Base-by-base conservation (phyloP, 2,113 vertebrate species). In the Poicephalus gulielmi region DNA sequence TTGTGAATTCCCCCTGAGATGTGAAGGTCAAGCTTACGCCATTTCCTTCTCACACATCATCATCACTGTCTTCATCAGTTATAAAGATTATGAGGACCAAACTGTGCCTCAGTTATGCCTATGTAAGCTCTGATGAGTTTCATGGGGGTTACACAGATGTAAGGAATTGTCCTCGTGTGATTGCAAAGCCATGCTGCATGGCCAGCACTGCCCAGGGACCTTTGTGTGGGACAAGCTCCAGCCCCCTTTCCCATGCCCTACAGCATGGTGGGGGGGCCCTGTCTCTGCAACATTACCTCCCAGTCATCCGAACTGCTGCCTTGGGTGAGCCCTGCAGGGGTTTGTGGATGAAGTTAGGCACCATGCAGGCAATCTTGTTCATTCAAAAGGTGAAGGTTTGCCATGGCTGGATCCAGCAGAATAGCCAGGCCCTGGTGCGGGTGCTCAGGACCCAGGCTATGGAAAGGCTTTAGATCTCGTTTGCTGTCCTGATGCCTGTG, bases 31-130 rank as follows among this genome's bases (percentile, higher is more conserved):
- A 94, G 49, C 77, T 97, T 87, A 92, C 1, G 24, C 78, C 96
- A 89, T 96, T 96, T 97, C 95, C 94, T 95, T 84, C 96, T 97
- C 95, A 94, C 95, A 96, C 95, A 96, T 97, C 96, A 96, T 96
- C 94, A 94, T 90, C 74, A 84, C 83, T 6, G 3, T 92, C 90
- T 86, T 80, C 85, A 88, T 74, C 88, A 92, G 92, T 85, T 93
- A 91, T 84, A 96, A 90, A 88, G 85, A 84, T 82, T 90, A 69
- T 73, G 66, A 86, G 57, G 69, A 70, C 77, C 86, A 82, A 96
- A 83, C 53, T 66, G 83, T 49, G 44, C 81, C 80, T 95, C 63
- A 43, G 66, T 82, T 88, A 83, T 18, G 67, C 70, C 83, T 88
- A 5, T 71, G 85, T 55, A 94, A 84, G 68, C 76, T 78, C 44